Conservation (phyloP, 1,140 invertebrate genomes). For the Drosophila busckii region DNA sequence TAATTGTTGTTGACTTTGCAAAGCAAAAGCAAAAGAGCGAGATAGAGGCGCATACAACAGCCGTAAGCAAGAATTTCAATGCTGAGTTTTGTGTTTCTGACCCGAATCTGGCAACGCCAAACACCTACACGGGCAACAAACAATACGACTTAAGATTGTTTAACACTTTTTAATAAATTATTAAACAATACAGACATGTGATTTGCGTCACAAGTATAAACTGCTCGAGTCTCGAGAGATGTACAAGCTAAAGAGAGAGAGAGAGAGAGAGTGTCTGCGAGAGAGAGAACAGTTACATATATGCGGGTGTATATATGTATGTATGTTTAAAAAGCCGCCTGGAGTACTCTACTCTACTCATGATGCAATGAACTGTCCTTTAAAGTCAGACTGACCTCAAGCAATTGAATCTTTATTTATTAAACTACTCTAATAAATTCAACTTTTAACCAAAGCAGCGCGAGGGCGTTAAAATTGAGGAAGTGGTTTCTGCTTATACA, state of each 20-base stretch:
- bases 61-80: constrained; percentile 27
- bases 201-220: constrained; percentile 39
- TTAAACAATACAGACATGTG: constrained; percentile 34
- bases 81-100: constrained; percentile 13
- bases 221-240: too few species aligned
- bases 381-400: constrained; percentile 20
- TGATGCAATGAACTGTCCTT: constrained; percentile 5
- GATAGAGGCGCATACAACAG: constrained; percentile 7
- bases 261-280: too few species aligned
- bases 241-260: too few species aligned
- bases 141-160: too few species aligned
- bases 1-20: constrained; percentile 56
- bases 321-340: constrained; percentile 14
- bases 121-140: too few species aligned
- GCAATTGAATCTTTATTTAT: too few species aligned
- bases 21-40: constrained; percentile 40
- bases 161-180: too few species aligned
- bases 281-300: background rate
- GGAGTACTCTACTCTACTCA: too few species aligned
- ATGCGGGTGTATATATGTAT: background rate
- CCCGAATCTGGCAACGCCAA: constrained; percentile 29
- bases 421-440: too few species aligned
- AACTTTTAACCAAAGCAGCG: constrained; percentile 10
- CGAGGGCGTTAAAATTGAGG: constrained; percentile 55
- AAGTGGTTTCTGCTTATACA: constrained; percentile 36